Evolutionary conservation across 2,797 vertebrate genomes (phyloP).

Genomic region (Naso thynnoides): DNA sequence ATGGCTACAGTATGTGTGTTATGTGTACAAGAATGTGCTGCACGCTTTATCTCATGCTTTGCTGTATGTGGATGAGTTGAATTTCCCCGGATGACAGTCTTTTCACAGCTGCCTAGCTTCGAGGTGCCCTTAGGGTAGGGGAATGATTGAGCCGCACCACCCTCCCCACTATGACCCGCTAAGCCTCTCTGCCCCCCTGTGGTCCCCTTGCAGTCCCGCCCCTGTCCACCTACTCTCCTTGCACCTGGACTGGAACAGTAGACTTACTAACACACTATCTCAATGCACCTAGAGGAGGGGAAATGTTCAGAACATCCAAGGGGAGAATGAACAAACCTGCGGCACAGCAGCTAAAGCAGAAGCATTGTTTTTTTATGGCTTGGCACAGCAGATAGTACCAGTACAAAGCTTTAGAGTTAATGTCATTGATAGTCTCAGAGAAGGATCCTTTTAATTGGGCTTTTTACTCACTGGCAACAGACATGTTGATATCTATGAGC

Average conservation of each 20-base stretch:
- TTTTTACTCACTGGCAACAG: constrained; percentile 8
- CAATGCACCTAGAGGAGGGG: constrained; percentile 36
- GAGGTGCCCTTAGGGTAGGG: constrained; percentile 62
- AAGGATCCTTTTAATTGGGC: constrained; percentile 20
- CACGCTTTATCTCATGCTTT: constrained; percentile 34
- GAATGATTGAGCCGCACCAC: constrained; percentile 75
- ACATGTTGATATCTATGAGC: constrained; percentile 10
- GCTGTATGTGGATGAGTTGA: constrained; percentile 25
- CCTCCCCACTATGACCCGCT: constrained; percentile 68
- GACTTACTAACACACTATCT: constrained; percentile 14
- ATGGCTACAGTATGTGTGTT: not conserved
- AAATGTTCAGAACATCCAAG: constrained; percentile 34
- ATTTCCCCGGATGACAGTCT: constrained; percentile 56
- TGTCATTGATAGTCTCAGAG: constrained; percentile 27
- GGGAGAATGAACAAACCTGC: constrained; percentile 44
- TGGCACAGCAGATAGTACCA: constrained; percentile 32
- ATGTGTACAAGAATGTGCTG: constrained; percentile 19
- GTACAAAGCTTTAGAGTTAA: constrained; percentile 28
- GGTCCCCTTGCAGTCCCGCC: constrained; percentile 54
- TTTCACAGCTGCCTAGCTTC: constrained; percentile 66
- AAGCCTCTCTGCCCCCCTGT: constrained; percentile 57
- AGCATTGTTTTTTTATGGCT: constrained; percentile 32
- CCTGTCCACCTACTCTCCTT: constrained; percentile 61
- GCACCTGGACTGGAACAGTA: constrained; percentile 62
- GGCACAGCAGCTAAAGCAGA: constrained; percentile 41